Conservation (phyloP, 1,140 invertebrate species). For the Apis laboriosa region DNA sequence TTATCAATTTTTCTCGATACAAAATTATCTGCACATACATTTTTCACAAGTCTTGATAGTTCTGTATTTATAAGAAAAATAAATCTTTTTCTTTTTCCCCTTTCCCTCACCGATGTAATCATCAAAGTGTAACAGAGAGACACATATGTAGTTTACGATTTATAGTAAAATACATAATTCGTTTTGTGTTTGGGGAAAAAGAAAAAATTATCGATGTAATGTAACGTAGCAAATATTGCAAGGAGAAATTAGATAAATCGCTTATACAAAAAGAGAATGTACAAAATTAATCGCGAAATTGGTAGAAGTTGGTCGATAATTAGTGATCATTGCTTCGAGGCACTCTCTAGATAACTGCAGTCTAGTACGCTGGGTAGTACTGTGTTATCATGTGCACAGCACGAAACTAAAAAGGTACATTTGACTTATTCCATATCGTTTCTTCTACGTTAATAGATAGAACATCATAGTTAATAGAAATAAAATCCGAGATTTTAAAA, state of each 20-base stretch:
- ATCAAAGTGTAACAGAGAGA: constrained; percentile 27
- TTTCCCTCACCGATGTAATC: constrained; percentile 15
- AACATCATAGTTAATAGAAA: not conserved
- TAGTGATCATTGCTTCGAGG: constrained; percentile 70
- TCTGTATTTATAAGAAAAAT: not conserved
- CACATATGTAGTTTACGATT: constrained; percentile 5
- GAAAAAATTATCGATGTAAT: constrained; percentile 37
- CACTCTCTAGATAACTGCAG: constrained; percentile 71
- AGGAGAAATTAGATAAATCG: constrained; percentile 53
- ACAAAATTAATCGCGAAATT: constrained; percentile 65
- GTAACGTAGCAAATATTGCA: constrained; percentile 38
- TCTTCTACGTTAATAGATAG: not conserved
- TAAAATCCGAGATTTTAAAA: not conserved
- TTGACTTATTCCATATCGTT: constrained; percentile 40
- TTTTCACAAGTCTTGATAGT: not conserved
- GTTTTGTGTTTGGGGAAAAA: constrained; percentile 19
- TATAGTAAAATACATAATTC: not conserved
- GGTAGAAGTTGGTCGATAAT: constrained; percentile 60
- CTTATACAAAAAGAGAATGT: constrained; percentile 50
- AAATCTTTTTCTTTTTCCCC: not conserved
- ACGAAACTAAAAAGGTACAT: constrained; percentile 8
- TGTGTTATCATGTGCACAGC: constrained; percentile 42
- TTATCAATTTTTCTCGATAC: constrained; percentile 14
- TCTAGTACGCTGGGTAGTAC: constrained; percentile 80
- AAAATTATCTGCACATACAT: constrained; percentile 26